A percentile compares a stretch with the other conserved stretches of the same genome.
These are phyloP conservation scores for Typhlomys cinereus DNA, from an alignment of 2,113 vertebrate species.

Conservation along the genomic window DNA sequence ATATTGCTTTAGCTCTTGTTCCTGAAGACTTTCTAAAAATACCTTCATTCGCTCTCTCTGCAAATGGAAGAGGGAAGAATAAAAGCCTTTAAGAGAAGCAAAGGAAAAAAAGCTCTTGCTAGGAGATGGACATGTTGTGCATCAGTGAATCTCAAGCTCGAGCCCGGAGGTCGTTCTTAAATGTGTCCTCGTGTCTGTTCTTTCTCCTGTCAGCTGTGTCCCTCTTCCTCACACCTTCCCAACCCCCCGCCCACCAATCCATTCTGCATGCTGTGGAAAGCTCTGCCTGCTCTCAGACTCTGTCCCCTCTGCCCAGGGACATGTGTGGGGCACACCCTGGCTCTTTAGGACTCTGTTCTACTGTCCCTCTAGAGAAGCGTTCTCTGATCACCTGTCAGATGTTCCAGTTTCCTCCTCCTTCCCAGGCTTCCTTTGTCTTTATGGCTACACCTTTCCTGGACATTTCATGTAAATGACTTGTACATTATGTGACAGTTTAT, in stretches of 20 bases:
- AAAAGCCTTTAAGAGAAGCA: constrained; percentile 49
- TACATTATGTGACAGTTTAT: background rate
- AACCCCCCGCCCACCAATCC: too few species aligned
- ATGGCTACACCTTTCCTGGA: background rate
- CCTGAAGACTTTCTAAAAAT: constrained; percentile 69
- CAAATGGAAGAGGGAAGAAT: constrained; percentile 66
- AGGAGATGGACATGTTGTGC: constrained; percentile 23
- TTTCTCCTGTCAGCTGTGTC: background rate
- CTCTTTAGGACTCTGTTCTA: background rate
- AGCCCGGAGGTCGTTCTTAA: background rate
- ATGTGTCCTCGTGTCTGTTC: background rate
- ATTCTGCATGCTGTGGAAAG: background rate
- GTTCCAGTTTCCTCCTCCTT: background rate
- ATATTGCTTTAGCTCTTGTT: constrained; percentile 52
- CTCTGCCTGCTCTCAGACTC: background rate
- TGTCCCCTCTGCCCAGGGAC: background rate
- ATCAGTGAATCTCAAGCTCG: constrained; percentile 27
- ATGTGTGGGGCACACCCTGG: too few species aligned
- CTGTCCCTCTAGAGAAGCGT: background rate
- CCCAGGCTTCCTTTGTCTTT: background rate
- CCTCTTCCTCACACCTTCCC: background rate
- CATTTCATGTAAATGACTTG: background rate
- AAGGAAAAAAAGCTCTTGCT: constrained; percentile 29
- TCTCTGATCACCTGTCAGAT: background rate
- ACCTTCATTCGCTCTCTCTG: background rate